Conservation (phyloP, 2,797 vertebrate species). For the Pempheris klunzingeri region DNA sequence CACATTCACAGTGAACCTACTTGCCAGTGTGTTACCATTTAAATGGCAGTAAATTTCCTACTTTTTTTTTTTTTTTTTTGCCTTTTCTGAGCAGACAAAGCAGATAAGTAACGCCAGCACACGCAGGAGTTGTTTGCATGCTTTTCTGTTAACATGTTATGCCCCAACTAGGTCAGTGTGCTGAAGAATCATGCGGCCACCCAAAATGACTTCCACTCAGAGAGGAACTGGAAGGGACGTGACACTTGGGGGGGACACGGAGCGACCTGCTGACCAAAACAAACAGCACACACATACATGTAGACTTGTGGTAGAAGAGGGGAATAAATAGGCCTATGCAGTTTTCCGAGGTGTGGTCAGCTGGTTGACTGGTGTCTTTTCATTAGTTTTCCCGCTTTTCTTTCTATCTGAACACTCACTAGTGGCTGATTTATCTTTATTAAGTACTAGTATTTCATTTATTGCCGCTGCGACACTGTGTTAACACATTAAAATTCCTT, state of each 20-base stretch:
- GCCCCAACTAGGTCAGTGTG: constrained; percentile 33
- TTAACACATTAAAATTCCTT: neutral
- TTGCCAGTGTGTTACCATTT: neutral
- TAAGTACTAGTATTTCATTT: neutral
- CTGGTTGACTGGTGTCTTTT: constrained; percentile 27
- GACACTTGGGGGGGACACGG: constrained; percentile 32
- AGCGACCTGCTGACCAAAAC: constrained; percentile 34
- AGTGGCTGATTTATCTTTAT: neutral
- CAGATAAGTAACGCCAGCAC: neutral
- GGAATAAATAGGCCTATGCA: constrained; percentile 43
- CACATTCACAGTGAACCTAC: neutral
- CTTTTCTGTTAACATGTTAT: constrained; percentile 4
- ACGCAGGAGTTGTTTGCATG: constrained; percentile 22
- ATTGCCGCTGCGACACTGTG: too few species aligned
- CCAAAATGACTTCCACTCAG: constrained; percentile 33
- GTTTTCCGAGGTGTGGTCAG: constrained; percentile 58
- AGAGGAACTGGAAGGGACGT: constrained; percentile 40
- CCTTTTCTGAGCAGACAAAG: neutral
- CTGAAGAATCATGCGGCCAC: constrained; percentile 20
- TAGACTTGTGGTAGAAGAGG: constrained; percentile 45
- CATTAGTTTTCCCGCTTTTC: neutral
- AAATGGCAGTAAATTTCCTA: neutral
- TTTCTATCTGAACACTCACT: neutral
- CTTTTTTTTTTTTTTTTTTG: too few species aligned
- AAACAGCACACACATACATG: constrained; percentile 35